These are phyloP conservation scores for Dioctria rufipes DNA, from an alignment of 2,888 invertebrate genomes.

Conservation along the genomic window DNA sequence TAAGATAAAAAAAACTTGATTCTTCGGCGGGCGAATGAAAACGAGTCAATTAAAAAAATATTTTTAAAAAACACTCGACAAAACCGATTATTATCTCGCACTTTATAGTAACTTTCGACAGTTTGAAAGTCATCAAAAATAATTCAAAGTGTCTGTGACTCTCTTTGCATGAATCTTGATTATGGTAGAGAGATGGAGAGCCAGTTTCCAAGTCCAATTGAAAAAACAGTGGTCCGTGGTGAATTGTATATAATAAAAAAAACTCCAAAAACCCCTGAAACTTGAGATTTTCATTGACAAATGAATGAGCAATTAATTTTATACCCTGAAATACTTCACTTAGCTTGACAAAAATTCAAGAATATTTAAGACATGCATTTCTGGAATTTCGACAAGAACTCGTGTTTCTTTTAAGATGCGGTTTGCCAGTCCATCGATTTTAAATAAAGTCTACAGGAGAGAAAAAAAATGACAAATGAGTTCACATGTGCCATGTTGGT, in stretches of 20 bases:
- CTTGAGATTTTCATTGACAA: not conserved
- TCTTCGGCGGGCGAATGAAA: not conserved
- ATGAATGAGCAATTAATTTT: conserved; percentile 24
- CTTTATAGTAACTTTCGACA: conserved; percentile 5
- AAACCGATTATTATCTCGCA: conserved; percentile 28
- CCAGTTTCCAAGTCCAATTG: not conserved
- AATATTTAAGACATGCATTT: not conserved
- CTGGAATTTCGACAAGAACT: not conserved
- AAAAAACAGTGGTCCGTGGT: not conserved
- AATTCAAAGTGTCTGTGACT: not conserved
- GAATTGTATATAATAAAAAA: not conserved
- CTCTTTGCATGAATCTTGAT: too few relatives aligned
- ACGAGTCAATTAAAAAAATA: not conserved
- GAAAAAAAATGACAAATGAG: conserved; percentile 5
- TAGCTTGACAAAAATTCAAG: not conserved
- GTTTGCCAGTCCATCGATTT: not conserved
- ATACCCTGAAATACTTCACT: not conserved
- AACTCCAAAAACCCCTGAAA: not conserved
- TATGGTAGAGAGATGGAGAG: not conserved
- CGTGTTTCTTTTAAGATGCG: not conserved
- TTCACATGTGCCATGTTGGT: conserved; percentile 24
- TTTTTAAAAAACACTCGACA: not conserved
- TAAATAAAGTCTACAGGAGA: not conserved
- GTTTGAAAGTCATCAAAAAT: conserved; percentile 42
- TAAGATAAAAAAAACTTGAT: not conserved